Base-by-base conservation (phyloP, 2,113 vertebrate genomes). In the Pelvicachromis taeniatus region DNA sequence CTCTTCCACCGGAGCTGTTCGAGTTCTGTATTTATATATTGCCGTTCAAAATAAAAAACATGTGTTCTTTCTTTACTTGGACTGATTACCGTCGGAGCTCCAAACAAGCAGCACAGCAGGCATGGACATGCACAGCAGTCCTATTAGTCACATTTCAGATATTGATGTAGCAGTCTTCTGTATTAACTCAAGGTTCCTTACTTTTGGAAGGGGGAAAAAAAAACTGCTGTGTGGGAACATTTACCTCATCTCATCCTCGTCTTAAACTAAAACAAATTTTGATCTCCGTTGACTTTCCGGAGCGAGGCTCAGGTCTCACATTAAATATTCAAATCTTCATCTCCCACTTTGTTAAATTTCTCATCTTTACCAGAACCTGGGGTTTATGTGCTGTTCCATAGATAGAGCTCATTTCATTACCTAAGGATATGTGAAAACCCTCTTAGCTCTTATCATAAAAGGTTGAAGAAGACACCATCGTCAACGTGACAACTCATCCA, bases 281-380 rank as follows among this genome's bases (percentile, higher is more conserved):
- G 23, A 56, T 87, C 53, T 85, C 61, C 53, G 45, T 38, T 54
- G 50, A 61, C 80, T 59, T 56, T 77, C 29, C 10, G 13, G 6
- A 29, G 53, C 38, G 12, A 9, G 21, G 50, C 70, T 59, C 33
- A 29, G 70, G 78, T 65, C 59, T 65, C 6, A 4, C 77, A 84
- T 87, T 68, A 89, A 87, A 87, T 61, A 85, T 85, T 87, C 16
- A 88, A 54, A 80, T 86, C 65, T 29, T 81, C 77, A 54, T 68
- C 29, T 77, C 35, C 35, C 68, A 42, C 58, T 82, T 78, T 63
- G 75, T 52, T 63, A 53, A 40, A 48, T 61, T 77, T 40, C 48
- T 52, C 16, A 29, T 73, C 42, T 73, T 50, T 48, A 53, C 52
- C 38, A 54, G 23, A 54, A 48, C 65, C 16, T 21, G 33, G 75